Base-by-base conservation (phyloP, 2,888 invertebrate species). In the Poecilobothrus nobilitatus region DNA sequence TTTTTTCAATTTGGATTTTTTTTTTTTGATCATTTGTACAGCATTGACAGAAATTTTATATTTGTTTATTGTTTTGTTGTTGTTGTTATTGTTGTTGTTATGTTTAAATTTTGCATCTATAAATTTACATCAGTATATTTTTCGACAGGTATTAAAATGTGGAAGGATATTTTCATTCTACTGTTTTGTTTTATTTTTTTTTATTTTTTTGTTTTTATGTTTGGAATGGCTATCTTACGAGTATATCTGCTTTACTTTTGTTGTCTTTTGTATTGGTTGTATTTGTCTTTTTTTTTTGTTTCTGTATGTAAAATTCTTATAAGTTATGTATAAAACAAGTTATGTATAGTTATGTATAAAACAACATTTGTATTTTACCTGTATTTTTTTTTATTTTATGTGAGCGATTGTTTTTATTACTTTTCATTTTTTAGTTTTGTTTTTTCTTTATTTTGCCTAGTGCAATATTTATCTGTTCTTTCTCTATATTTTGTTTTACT, bases 101-200 rank as follows among this genome's bases (percentile, higher is more conserved):
- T 18, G n/a, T 53, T n/a, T 15, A 53, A 53, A 18, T 53, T 53
- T 53, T 53, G 53, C 53, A 53, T 53, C 15, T 18, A n/a, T 53
- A 53, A 53, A 53, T 53, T 53, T 53, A 53, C 15, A 53, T 53
- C 53, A 18, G 18, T 18, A 53, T 2, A 53, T 53, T 53, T 53
- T 53, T 53, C 53, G 53, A 53, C 53, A 53, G 53, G n/a, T 53
- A 53, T 53, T 53, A 53, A 53, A 15, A 53, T 53, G 18, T 53
- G 6, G 18, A 53, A 53, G 53, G 53, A n/a, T 53, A 53, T 53
- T 15, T 53, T n/a, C 12, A 18, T 2, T 15, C 15, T 53, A 53
- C 12, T n/a, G n/a, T 41, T 41, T 41, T 9, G 4, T 41, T 41
- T 41, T 15, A 8, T 41, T 41, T 41, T 41, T 3, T 41, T 41